A percentile compares a stretch with the other conserved stretches of the same genome.
phyloP scores from a whole-genome alignment of 1,140 invertebrate species.

The Drosophila arawakana region DNA sequence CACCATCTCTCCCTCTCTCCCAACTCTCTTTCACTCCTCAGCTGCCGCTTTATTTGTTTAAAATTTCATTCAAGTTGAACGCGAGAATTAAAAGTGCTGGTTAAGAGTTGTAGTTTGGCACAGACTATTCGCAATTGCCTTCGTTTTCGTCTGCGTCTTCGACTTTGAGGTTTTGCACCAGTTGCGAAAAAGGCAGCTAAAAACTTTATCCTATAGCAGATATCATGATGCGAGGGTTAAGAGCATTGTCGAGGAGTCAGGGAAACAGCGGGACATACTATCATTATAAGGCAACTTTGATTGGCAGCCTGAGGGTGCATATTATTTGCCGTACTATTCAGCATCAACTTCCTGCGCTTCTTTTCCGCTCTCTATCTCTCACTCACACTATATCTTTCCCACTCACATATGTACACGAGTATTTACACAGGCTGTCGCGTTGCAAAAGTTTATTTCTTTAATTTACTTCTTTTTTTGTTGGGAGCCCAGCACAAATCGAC shows the following conservation, averaged over 20 bases:
- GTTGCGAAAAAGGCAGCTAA: conserved; percentile 50
- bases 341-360: conserved; percentile 28
- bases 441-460: conserved; percentile 55
- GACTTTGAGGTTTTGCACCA: conserved; percentile 8
- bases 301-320: conserved; percentile 58
- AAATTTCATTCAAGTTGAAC: conserved; percentile 69
- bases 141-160: conserved; percentile 1
- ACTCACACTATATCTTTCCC: background rate
- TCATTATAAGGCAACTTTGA: conserved; percentile 72
- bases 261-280: conserved; percentile 27
- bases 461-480: background rate
- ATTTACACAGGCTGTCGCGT: conserved; percentile 79
- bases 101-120: conserved; percentile 40
- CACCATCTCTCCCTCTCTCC: background rate
- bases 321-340: conserved; percentile 49
- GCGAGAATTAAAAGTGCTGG: conserved; percentile 77
- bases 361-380: background rate
- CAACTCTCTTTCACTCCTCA: background rate
- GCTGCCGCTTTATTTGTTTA: conserved; percentile 70
- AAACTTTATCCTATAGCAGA: conserved; percentile 58
- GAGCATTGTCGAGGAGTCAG: background rate
- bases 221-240: background rate
- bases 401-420: conserved; percentile 30
- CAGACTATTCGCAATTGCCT: background rate
- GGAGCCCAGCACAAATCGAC: conserved; percentile 45